Base-by-base conservation (phyloP, 2,113 vertebrate species). In the Dasyprocta punctata region DNA sequence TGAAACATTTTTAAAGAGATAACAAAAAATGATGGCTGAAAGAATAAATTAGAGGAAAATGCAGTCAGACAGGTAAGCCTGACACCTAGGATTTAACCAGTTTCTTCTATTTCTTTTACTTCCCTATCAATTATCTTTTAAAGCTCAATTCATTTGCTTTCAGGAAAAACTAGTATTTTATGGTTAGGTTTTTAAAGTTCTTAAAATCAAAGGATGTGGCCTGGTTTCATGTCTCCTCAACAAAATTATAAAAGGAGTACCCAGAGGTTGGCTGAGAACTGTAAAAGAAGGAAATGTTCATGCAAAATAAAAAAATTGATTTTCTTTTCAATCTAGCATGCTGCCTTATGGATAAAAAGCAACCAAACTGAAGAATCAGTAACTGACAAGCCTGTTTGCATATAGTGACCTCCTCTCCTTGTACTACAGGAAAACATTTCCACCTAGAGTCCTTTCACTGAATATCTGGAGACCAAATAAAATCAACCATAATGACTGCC, bases 371-470 rank as follows among this genome's bases (percentile, higher is more conserved):
- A n/a, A 96, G 90, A 95, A 96, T 92, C 94, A 95, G 86, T 95
- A 96, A 89, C 67, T 90, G 98, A 97, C 91, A 96, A 97, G 94
- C 71, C 93, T 97, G 93, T 98, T 96, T 19, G 26, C 97, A 95
- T 97, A 93, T 67, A 90, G 96, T 97, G 94, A 96, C 90, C 94
- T 98, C 97, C 97, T 97, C 84, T 97, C 89, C 92, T 49, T 97
- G 92, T 96, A 77, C 94, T 97, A 95, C 0, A 98, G 97, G 97
- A 96, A 98, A 99, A 98, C 96, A 98, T 98, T 99, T 98, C 98
- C 98, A 98, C 98, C 98, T 98, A 98, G 90, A 99, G 98, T 96
- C 96, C 90, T 98, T 98, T 97, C 87, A 97, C 22, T 98, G 98
- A 98, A 98, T 92, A 96, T 96, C 98, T 96, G 89, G 95, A 97